phyloP scores from a whole-genome alignment of 2,888 invertebrate genomes.

The Sesia apiformis region DNA sequence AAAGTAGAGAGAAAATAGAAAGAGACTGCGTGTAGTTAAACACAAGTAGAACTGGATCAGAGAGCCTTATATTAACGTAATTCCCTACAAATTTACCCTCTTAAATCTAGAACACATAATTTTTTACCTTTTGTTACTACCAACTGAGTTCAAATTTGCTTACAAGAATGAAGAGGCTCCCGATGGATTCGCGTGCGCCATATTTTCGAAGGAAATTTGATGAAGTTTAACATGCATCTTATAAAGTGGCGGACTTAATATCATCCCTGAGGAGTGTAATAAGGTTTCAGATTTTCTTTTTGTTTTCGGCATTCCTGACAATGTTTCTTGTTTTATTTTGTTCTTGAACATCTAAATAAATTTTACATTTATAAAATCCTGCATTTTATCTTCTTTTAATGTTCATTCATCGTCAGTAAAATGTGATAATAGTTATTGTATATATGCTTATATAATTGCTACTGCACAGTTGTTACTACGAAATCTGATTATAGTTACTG shows the following conservation, averaged over 20 bases:
- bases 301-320: not conserved
- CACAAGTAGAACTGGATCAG: slow-evolving; percentile 36
- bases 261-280: slow-evolving; percentile 17
- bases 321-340: not conserved
- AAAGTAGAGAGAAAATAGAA: not conserved
- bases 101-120: not conserved
- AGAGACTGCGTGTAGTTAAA: slow-evolving; percentile 52
- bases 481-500: too few relatives aligned
- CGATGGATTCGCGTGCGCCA: slow-evolving; percentile 27
- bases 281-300: not conserved
- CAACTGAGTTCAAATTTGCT: not conserved
- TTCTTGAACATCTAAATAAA: not conserved
- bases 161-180: slow-evolving; percentile 1
- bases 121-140: not conserved
- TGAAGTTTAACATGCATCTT: slow-evolving; percentile 32
- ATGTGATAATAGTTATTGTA: too few relatives aligned
- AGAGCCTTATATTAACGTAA: slow-evolving; percentile 41
- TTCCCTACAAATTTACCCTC: slow-evolving; percentile 48
- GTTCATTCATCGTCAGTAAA: too few relatives aligned
- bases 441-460: too few relatives aligned
- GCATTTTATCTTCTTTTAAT: too few relatives aligned
- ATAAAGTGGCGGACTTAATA: slow-evolving; percentile 19
- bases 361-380: too few relatives aligned
- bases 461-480: too few relatives aligned
- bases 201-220: slow-evolving; percentile 32